Percentiles rank a stretch among this genome's conserved stretches.
Conservation (phyloP, 1,140 invertebrate genomes). For the Latrodectus geometricus region DNA sequence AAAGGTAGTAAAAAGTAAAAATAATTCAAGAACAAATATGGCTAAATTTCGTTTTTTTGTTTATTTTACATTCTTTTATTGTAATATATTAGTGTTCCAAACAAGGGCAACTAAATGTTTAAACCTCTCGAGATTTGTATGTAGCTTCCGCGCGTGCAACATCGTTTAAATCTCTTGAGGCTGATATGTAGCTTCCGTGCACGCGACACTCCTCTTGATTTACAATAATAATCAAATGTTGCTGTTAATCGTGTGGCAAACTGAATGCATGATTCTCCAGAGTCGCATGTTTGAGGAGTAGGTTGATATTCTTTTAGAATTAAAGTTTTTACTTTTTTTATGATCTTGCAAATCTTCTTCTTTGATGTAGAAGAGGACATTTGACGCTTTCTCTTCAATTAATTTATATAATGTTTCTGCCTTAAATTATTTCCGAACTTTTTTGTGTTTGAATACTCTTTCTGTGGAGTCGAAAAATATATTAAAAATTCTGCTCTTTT, state of each 20-base stretch:
- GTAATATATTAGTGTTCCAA: no score
- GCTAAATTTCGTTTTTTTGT: no score
- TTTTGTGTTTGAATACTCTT: conserved; percentile 1
- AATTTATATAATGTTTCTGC: background rate
- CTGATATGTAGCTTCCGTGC: no score
- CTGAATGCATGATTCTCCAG: background rate
- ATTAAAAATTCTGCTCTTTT: background rate
- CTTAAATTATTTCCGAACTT: background rate
- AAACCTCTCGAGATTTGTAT: no score
- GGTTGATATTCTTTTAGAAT: background rate
- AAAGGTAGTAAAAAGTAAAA: no score
- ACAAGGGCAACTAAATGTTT: no score
- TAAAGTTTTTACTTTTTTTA: background rate
- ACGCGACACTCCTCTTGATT: no score
- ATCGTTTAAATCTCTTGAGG: no score
- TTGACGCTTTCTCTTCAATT: background rate
- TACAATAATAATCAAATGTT: no score
- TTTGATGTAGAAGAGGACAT: background rate
- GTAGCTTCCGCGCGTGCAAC: no score
- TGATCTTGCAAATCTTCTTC: conserved; percentile 4
- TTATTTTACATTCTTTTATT: no score
- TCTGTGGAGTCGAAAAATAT: background rate
- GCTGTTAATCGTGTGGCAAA: background rate
- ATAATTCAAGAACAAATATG: no score
- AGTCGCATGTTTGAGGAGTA: background rate